phyloP scores from a whole-genome alignment of 2,888 invertebrate species.

The Caenorhabditis virilis region DNA sequence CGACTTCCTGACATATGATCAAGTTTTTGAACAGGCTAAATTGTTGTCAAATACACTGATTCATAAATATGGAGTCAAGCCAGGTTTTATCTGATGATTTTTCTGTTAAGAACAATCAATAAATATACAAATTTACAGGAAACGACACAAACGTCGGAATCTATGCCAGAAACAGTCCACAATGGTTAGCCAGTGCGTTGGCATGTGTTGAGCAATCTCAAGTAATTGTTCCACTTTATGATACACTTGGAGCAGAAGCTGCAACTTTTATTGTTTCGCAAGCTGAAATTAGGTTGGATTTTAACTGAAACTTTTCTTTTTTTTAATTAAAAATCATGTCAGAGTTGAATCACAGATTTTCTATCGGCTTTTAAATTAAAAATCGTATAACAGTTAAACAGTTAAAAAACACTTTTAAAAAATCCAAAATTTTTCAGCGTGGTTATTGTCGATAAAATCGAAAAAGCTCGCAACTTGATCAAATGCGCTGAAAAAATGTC shows the following conservation, averaged over 20 bases:
- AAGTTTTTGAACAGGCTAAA: conserved; percentile 48
- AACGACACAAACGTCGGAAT: conserved; percentile 82
- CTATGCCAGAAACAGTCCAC: conserved; percentile 92
- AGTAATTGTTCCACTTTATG: conserved; percentile 92
- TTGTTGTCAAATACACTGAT: conserved; percentile 50
- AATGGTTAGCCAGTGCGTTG: conserved; percentile 70
- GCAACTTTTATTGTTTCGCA: conserved; percentile 76
- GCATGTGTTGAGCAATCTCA: conserved; percentile 71
- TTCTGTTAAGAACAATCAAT: neutral
- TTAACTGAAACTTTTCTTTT: too few relatives aligned
- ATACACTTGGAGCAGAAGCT: conserved; percentile 93
- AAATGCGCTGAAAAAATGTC: conserved; percentile 42
- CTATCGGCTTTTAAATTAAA: too few relatives aligned
- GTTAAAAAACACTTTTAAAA: neutral
- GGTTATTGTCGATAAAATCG: conserved; percentile 57
- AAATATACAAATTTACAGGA: conserved; percentile 19
- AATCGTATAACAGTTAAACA: too few relatives aligned
- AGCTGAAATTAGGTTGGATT: conserved; percentile 58
- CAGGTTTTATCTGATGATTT: conserved; percentile 31
- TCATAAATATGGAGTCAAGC: conserved; percentile 48
- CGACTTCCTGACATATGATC: conserved; percentile 51
- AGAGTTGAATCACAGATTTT: too few relatives aligned
- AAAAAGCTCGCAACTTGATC: conserved; percentile 48
- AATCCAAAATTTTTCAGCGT: conserved; percentile 28
- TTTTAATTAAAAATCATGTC: too few relatives aligned